Percentiles rank a stretch among this genome's conserved stretches.
Conservation (phyloP, 64 coral and sea anemone species). For the Catalaphyllia jardinei region DNA sequence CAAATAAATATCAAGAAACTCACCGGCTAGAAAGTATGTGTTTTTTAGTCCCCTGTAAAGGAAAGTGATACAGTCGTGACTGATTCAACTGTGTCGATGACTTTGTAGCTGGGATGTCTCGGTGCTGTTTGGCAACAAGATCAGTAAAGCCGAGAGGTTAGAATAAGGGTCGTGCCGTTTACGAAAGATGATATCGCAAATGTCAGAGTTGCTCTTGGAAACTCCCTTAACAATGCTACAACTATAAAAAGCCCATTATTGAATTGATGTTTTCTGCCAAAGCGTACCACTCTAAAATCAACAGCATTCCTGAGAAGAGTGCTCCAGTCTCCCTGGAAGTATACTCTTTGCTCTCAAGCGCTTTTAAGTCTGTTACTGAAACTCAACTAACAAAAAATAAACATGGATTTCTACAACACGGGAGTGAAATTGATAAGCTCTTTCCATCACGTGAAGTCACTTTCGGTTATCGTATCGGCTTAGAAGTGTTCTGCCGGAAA, state of each 20-base stretch:
- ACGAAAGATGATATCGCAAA: background rate
- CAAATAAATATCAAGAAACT: too few relatives aligned
- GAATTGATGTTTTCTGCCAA: conserved; percentile 23
- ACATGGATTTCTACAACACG: background rate
- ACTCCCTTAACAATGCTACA: conserved; percentile 30
- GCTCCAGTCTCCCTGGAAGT: conserved; percentile 1
- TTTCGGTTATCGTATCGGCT: background rate
- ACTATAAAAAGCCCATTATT: conserved; percentile 7
- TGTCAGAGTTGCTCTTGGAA: background rate
- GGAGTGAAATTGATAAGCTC: background rate
- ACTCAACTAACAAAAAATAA: background rate
- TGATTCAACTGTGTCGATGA: background rate
- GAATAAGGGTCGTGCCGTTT: background rate
- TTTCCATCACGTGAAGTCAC: background rate
- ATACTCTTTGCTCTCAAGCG: background rate
- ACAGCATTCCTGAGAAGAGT: conserved; percentile 20
- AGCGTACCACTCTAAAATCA: conserved; percentile 30
- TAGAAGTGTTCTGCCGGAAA: background rate
- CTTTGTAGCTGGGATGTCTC: background rate
- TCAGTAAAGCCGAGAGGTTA: conserved; percentile 1
- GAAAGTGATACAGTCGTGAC: background rate
- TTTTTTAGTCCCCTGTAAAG: background rate
- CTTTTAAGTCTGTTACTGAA: background rate
- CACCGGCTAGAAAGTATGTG: too few relatives aligned
- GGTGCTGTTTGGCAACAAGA: background rate